Evolutionary conservation across 2,797 vertebrate genomes (phyloP), one percentile per base, ranked within the genome.

Genomic region (Cryptoblepharus egeriae): DNA sequence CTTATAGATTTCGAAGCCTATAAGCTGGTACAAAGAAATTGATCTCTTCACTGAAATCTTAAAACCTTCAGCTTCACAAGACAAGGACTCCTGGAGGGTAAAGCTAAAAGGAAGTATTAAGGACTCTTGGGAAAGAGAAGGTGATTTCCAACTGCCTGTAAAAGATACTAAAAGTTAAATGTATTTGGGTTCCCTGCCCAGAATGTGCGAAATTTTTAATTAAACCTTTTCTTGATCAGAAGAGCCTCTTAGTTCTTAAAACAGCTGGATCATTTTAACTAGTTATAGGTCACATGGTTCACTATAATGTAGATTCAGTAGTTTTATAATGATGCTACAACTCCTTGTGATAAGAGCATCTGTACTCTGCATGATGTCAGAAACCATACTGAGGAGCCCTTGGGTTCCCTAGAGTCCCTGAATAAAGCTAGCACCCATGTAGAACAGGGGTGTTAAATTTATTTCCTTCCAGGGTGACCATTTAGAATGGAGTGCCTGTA

Each of bases 51-150:
- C 55, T 73, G 55, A 64, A 82, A 86, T 75, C 61, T 84, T 65
- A 87, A 82, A 26, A 74, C 82, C n/a, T 85, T 85, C 57, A 75
- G 35, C 39, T 74, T 70, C 22, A 76, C 26, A 58, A 10, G 16
- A 82, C 76, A 86, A 86, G 55, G 61, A 49, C 30, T 71, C 85
- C 58, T 78, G n/a, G 58, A 82, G 79, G 60, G 75, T 16, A 39
- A 77, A 78, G 77, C 79, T 55, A 71, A 52, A 79, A 52, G 85
- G 77, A 71, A 84, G 12, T 12, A 24, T 55, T 57, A 75, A 77
- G n/a, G 58, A 75, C 9, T 9, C 61, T 0, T 20, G 84, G 65
- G 32, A n/a, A 42, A 30, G 13, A 45, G 63, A 61, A 26, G 1
- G 0, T 1, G 4, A 0, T 64, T 1, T 61, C 0, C 15, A 52